Evolutionary conservation across 2,797 vertebrate genomes (phyloP).

Genomic region (Cyprinella venusta): DNA sequence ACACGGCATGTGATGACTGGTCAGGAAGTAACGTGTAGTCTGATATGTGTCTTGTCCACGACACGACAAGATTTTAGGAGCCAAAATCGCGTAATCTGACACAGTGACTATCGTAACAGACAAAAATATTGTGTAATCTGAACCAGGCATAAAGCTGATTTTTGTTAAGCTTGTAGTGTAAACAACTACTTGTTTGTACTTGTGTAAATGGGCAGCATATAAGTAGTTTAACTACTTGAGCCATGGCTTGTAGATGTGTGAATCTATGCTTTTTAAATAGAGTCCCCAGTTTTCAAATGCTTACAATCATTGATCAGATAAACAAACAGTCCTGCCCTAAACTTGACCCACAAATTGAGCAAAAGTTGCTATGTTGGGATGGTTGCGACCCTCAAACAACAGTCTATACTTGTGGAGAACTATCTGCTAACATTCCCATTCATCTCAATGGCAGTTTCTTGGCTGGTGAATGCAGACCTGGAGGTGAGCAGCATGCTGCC

Average conservation of each 20-base stretch:
- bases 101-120: too few relatives aligned
- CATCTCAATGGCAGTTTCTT: slow-evolving; percentile 13
- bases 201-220: background rate
- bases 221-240: too few relatives aligned
- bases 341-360: background rate
- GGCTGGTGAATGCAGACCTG: background rate
- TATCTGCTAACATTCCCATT: background rate
- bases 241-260: background rate
- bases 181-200: background rate
- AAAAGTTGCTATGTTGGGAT: background rate
- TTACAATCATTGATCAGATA: background rate
- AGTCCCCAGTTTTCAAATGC: background rate
- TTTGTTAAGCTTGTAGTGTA: background rate
- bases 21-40: too few relatives aligned
- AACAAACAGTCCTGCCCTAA: background rate
- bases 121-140: too few relatives aligned
- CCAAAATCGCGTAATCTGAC: too few relatives aligned
- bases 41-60: too few relatives aligned
- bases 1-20: too few relatives aligned
- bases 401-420: background rate
- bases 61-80: too few relatives aligned
- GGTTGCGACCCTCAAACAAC: background rate
- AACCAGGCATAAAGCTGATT: too few relatives aligned
- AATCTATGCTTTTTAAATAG: background rate
- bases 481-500: background rate